phyloP scores from a whole-genome alignment of 2,797 vertebrate genomes.

The Melanotaenia parkinsoni region DNA sequence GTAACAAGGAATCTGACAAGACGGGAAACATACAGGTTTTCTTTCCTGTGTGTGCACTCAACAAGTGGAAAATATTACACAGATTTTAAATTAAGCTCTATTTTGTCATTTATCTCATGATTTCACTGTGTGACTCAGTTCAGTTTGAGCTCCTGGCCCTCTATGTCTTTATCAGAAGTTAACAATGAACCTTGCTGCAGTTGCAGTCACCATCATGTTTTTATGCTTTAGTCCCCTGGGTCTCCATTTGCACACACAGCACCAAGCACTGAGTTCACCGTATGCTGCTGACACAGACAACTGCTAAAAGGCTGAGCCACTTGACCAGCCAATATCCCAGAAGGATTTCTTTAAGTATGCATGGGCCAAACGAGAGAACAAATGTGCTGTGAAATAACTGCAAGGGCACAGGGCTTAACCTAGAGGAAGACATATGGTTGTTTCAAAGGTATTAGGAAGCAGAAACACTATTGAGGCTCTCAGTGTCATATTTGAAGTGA shows the following conservation, averaged over 20 bases:
- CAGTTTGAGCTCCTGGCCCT: conserved; percentile 51
- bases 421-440: conserved; percentile 19
- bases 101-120: neutral
- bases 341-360: conserved; percentile 53
- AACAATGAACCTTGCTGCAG: conserved; percentile 53
- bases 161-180: conserved; percentile 57
- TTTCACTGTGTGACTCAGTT: conserved; percentile 9
- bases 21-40: neutral
- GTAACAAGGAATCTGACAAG: conserved; percentile 34
- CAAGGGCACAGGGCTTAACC: conserved; percentile 25
- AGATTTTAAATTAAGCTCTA: neutral
- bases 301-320: conserved; percentile 60
- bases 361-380: conserved; percentile 34
- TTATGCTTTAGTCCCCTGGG: conserved; percentile 52
- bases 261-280: conserved; percentile 40
- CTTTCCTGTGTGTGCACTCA: conserved; percentile 6
- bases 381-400: conserved; percentile 37
- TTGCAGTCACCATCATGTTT: conserved; percentile 58
- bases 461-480: neutral
- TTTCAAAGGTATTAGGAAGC: conserved; percentile 6
- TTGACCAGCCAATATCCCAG: conserved; percentile 55
- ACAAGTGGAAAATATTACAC: conserved; percentile 23
- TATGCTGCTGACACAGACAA: conserved; percentile 71
- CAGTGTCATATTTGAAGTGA: neutral
- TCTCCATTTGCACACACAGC: conserved; percentile 73